These are phyloP conservation scores for Notolabrus celidotus DNA, from an alignment of 2,797 vertebrate genomes.

Conservation along the genomic window DNA sequence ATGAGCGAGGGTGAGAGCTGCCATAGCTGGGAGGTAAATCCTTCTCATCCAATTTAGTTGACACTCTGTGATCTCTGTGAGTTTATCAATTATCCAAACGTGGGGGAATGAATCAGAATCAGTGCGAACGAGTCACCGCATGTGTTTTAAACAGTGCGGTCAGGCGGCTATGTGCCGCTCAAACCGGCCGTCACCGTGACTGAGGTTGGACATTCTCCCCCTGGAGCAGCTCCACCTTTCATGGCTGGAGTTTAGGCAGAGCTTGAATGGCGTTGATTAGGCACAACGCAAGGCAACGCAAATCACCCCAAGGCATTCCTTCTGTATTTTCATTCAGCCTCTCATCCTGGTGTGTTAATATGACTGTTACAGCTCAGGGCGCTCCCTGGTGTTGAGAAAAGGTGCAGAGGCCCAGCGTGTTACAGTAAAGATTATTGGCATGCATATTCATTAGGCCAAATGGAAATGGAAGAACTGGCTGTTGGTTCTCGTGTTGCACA, in stretches of 20 bases:
- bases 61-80: conserved; percentile 28
- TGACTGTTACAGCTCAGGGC: conserved; percentile 52
- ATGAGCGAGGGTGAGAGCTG: conserved; percentile 40
- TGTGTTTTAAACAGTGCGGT: conserved; percentile 11
- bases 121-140: neutral
- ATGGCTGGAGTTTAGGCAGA: conserved; percentile 5
- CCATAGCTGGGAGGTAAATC: conserved; percentile 56
- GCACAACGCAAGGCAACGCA: conserved; percentile 28
- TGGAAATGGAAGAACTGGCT: conserved; percentile 9
- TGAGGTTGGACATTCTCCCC: no score
- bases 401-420: conserved; percentile 47
- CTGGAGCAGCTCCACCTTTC: conserved; percentile 4
- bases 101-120: conserved; percentile 6
- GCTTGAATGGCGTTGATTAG: conserved; percentile 45
- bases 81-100: conserved; percentile 54
- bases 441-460: conserved; percentile 57
- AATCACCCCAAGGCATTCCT: conserved; percentile 38
- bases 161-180: neutral
- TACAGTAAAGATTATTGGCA: conserved; percentile 44
- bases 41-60: conserved; percentile 59
- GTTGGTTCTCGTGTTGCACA: conserved; percentile 18
- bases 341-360: conserved; percentile 61
- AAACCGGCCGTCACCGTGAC: conserved; percentile 11
- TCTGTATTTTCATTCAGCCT: conserved; percentile 66
- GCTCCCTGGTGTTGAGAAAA: conserved; percentile 54